Evolutionary conservation across 2,888 invertebrate species (phyloP).

Genomic region (Luffia ferchaultella): DNA sequence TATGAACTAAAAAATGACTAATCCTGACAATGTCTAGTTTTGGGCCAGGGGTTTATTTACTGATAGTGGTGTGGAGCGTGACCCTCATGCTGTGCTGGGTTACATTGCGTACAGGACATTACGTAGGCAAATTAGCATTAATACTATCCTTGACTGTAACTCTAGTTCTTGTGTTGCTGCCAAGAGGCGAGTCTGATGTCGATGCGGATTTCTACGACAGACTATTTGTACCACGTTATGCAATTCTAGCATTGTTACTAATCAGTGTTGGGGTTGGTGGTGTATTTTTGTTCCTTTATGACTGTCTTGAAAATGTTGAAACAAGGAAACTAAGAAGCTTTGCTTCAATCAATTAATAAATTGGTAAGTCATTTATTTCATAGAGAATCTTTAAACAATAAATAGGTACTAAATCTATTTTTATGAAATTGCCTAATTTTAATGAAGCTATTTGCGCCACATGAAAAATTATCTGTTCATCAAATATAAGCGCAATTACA

Average conservation of each 20-base stretch:
- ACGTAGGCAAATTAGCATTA: conserved; percentile 69
- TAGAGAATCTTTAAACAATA: background rate
- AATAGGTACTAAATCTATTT: background rate
- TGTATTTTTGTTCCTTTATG: conserved; percentile 33
- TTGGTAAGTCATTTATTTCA: conserved; percentile 4
- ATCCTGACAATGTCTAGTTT: conserved; percentile 42
- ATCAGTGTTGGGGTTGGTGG: conserved; percentile 30
- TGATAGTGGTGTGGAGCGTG: conserved; percentile 70
- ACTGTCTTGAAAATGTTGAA: conserved; percentile 37
- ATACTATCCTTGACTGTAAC: conserved; percentile 63
- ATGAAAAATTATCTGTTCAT: too few species aligned
- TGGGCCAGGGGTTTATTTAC: conserved; percentile 72
- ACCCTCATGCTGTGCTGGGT: conserved; percentile 70
- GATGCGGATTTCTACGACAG: conserved; percentile 59
- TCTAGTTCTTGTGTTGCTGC: conserved; percentile 66
- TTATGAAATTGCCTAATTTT: too few species aligned
- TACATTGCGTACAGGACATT: conserved; percentile 71
- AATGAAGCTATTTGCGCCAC: too few species aligned
- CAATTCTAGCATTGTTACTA: conserved; percentile 31
- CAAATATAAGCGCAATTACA: too few species aligned
- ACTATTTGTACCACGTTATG: conserved; percentile 35
- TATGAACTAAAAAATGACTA: background rate
- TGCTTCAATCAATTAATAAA: conserved; percentile 25
- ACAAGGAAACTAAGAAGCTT: conserved; percentile 39
- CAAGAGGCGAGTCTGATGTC: conserved; percentile 39